Percentiles rank a stretch among this genome's conserved stretches.
phyloP scores from a whole-genome alignment of 1,140 invertebrate genomes.

The Caenorhabditis brenneri region DNA sequence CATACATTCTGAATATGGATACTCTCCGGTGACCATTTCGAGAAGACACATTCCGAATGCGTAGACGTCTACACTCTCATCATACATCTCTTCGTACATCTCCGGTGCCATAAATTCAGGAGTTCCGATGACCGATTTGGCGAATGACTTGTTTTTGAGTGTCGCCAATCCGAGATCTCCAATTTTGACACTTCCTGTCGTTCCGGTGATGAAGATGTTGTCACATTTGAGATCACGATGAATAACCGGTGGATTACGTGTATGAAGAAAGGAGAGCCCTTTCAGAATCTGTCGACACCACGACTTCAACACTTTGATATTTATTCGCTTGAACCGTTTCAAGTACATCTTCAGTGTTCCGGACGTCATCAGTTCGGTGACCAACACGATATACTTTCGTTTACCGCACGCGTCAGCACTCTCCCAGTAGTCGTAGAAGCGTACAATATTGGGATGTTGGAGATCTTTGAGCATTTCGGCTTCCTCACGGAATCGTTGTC shows the following conservation, averaged over 20 bases:
- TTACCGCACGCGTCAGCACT: constrained; percentile 80
- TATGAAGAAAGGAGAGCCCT: constrained; percentile 94
- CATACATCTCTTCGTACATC: constrained; percentile 99
- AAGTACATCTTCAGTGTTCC: constrained; percentile 97
- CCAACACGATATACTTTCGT: constrained; percentile 89
- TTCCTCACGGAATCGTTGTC: constrained; percentile 94
- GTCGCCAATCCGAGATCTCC: constrained; percentile 97
- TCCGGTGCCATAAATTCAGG: constrained; percentile 78
- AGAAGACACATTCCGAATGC: constrained; percentile 99
- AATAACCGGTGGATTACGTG: constrained; percentile 93
- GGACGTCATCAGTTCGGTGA: constrained; percentile 98
- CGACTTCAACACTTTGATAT: constrained; percentile 83
- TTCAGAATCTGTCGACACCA: constrained; percentile 98
- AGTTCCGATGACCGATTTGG: constrained; percentile 92
- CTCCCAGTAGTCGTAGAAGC: constrained; percentile 99
- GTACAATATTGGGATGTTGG: constrained; percentile 98
- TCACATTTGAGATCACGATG: constrained; percentile 91
- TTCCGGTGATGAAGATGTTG: constrained; percentile 98
- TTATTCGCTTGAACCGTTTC: constrained; percentile 94
- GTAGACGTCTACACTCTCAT: constrained; percentile 98
- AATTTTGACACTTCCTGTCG: constrained; percentile 88
- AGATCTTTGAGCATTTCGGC: constrained; percentile 99
- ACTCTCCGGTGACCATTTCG: constrained; percentile 99
- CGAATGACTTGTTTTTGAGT: constrained; percentile 96
- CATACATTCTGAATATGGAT: constrained; percentile 97